A percentile compares a stretch with the other conserved stretches of the same genome.
Conservation (phyloP, 1,140 invertebrate species). For the Bombyx mori region ASM3026992v2 NC_085118.1:5784001-5784500, state of each 20-base stretch:
- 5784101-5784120: slow-evolving; percentile 56
- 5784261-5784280: slow-evolving; percentile 66
- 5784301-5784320: slow-evolving; percentile 56
- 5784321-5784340: slow-evolving; percentile 55
- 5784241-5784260: slow-evolving; percentile 23
- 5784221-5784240: slow-evolving; percentile 36
- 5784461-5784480: slow-evolving; percentile 31
- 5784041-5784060: slow-evolving; percentile 55
- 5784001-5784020: slow-evolving; percentile 32
- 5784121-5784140: slow-evolving; percentile 66
- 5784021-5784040: slow-evolving; percentile 33
- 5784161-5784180: slow-evolving; percentile 68
- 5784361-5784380: slow-evolving; percentile 74
- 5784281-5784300: slow-evolving; percentile 57
- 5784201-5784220: slow-evolving; percentile 45
- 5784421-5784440: slow-evolving; percentile 69
- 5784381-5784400: slow-evolving; percentile 72
- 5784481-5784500: slow-evolving; percentile 66
- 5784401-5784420: slow-evolving; percentile 73
- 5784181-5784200: slow-evolving; percentile 62
- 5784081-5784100: slow-evolving; percentile 54
- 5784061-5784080: slow-evolving; percentile 63
- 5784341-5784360: slow-evolving; percentile 73
- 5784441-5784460: slow-evolving; percentile 64
- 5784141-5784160: slow-evolving; percentile 62